These are phyloP conservation scores for Tapera naevia DNA, from an alignment of 2,797 vertebrate genomes.

Conservation along the genomic window DNA sequence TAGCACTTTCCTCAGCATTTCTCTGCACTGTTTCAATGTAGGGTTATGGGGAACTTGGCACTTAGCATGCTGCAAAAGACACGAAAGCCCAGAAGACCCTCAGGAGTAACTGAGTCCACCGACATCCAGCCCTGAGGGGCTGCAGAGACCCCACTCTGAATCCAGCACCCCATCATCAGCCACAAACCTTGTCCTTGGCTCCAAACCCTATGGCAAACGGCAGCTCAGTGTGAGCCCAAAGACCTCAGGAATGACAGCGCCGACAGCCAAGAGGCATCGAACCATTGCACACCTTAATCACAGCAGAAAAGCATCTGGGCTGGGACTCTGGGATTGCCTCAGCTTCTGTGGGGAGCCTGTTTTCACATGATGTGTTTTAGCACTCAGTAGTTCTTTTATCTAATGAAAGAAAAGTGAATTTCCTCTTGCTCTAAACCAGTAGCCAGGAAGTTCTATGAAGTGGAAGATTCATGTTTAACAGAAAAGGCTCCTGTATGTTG, in stretches of 20 bases:
- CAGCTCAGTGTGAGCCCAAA: accelerated
- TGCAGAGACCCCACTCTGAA: neutral
- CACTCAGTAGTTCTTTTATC: neutral
- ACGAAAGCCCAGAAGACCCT: neutral
- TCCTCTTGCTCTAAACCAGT: neutral
- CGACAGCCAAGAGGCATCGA: accelerated
- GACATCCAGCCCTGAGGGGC: neutral
- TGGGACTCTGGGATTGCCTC: accelerated
- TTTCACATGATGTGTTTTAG: neutral
- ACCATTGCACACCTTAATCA: accelerated
- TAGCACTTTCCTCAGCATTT: accelerated
- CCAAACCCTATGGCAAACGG: accelerated
- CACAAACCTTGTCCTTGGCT: neutral
- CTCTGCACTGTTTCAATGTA: accelerated
- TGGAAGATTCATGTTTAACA: neutral
- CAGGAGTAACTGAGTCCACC: neutral
- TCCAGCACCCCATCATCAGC: too few species aligned
- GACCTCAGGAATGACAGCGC: neutral
- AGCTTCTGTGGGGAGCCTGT: neutral
- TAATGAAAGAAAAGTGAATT: neutral
- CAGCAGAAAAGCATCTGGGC: neutral
- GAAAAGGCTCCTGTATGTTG: neutral
- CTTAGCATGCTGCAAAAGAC: neutral
- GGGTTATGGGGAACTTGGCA: neutral
- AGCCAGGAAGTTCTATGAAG: neutral